Evolutionary conservation across 2,888 invertebrate genomes (phyloP), one percentile per base, ranked within the genome.

Genomic region (Desoria tigrina): DNA sequence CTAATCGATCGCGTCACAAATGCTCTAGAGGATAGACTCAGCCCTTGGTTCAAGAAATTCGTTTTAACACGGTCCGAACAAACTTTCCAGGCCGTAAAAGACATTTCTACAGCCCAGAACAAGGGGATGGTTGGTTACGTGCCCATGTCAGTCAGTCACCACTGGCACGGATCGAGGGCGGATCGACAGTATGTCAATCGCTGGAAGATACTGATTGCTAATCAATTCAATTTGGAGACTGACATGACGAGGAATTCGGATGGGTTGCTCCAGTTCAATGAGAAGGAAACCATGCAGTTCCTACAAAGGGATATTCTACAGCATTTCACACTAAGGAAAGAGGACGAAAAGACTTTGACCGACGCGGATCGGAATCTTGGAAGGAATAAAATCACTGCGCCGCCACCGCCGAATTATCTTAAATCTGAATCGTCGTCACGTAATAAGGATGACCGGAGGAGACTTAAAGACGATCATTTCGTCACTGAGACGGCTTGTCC

Each of bases 81-180:
- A 18, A 55, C 42, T 2, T 65, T 37, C 39, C 14, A 23, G 1
- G 28, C n/a, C 2, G 7, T 65, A 14, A 2, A n/a, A 24, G 26
- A 16, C 11, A 23, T 64, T 37, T 37, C 55, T 6, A 55, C 49
- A 18, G 18, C 51, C 2, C 28, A 51, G 26, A 37, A 21, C 1
- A 56, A 55, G 24, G 42, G 27, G 1, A 61, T 55, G 6, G 65
- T 65, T 50, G 65, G 65, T 1, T 65, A 56, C 49, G 56, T 61
- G 3, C 65, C 65, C 1, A 14, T 61, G 1, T 49, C 37, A 2
- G 39, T 65, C 1, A 50, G 51, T 42, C 65, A 65, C 23, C 49
- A 57, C 28, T 65, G 65, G 65, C 65, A 65, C 21, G 65, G 65
- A 1, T 61, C 65, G 1, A 61, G 65, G 24, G 26, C 54, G 11